These are phyloP conservation scores for Aplysia californica DNA, from an alignment of 1,140 invertebrate species.

Conservation along the genomic window DNA sequence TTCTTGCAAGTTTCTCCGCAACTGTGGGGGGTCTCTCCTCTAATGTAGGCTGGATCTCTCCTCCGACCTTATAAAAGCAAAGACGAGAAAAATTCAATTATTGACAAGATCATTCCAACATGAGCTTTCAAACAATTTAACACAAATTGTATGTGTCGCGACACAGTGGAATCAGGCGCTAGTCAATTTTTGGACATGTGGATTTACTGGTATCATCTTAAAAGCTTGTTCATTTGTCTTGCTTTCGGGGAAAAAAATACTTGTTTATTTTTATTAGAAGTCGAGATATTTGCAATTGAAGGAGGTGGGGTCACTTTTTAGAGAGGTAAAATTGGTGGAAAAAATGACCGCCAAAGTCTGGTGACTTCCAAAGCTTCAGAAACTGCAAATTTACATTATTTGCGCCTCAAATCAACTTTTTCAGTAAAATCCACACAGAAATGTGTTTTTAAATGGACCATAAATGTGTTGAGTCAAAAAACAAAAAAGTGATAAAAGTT, in stretches of 20 bases:
- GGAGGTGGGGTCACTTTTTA: too few relatives aligned
- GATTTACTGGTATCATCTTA: background rate
- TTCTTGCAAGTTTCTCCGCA: conserved; percentile 88
- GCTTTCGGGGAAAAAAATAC: background rate
- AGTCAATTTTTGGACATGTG: background rate
- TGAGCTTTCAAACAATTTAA: background rate
- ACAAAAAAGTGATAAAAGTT: too few relatives aligned
- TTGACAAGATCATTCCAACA: background rate
- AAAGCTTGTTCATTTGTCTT: background rate
- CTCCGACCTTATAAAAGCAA: conserved; percentile 72
- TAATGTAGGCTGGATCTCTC: conserved; percentile 77
- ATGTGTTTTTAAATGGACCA: too few relatives aligned
- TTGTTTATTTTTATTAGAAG: background rate
- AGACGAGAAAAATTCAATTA: background rate
- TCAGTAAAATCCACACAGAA: too few relatives aligned
- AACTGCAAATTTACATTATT: too few relatives aligned
- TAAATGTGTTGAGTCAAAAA: too few relatives aligned
- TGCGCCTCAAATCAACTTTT: too few relatives aligned
- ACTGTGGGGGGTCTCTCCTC: conserved; percentile 83
- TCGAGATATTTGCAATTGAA: too few relatives aligned
- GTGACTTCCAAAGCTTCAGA: too few relatives aligned
- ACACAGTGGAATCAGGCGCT: too few relatives aligned
- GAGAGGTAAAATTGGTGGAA: too few relatives aligned
- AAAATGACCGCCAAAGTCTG: too few relatives aligned
- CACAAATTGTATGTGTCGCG: conserved; percentile 1